Evolutionary conservation across 2,888 invertebrate species (phyloP), one percentile per base, ranked within the genome.

Genomic region (Clunio marinus): DNA sequence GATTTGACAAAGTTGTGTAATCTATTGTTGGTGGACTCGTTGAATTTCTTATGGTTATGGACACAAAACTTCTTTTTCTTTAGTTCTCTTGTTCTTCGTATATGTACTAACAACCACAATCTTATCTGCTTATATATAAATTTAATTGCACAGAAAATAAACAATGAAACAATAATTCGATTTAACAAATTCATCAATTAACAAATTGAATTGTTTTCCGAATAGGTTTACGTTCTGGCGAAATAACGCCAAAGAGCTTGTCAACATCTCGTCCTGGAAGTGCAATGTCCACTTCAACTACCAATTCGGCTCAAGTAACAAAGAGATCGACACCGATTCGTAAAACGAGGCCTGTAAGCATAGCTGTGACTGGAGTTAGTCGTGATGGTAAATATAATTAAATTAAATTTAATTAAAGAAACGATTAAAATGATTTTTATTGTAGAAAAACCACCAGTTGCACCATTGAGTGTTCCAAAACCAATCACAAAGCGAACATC

Each of bases 281-380:
- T 81, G 91, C 93, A 73, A 84, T 93, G 83, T 92, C 89, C 77
- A 78, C 83, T 82, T 88, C 88, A 77, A 84, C 84, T 76, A 82
- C 81, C 75, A 84, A 86, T 75, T 80, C 83, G 51, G 83, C 83
- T 73, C 79, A 81, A 69, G 80, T 84, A 71, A 83, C 88, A 74
- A 82, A 86, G 74, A 83, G 83, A 73, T 84, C 83, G 75, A 80
- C 83, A 73, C 83, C 82, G 73, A 82, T 84, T 70, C 84, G 86
- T 77, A 88, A 86, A 78, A 91, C 87, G 74, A 85, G 91, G 71
- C 91, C 91, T 73, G 86, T 86, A 74, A 90, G 89, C 80, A 91
- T 91, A 77, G 90, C 90, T 73, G 89, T 91, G 75, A 92, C 92
- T 69, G 91, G 91, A 72, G 88, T 92, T 75, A 78, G 69, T 66